phyloP scores from a whole-genome alignment of 2,888 invertebrate species.

The Dryococelus australis region DNA sequence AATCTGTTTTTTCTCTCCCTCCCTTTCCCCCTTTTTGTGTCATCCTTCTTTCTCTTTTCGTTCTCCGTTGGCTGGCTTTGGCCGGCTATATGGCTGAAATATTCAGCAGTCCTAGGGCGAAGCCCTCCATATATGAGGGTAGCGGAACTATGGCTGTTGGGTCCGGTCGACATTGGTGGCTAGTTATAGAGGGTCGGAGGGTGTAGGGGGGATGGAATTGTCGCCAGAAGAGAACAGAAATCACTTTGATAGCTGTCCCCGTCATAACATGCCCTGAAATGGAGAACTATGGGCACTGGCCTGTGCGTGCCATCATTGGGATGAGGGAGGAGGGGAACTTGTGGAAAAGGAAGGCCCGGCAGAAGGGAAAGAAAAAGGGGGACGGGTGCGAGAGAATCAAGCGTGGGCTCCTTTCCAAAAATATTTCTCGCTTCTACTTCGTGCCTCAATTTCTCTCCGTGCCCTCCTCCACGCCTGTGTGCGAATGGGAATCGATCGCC shows the following conservation, averaged over 20 bases:
- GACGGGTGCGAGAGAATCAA: constrained; percentile 25
- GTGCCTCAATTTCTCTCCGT: constrained; percentile 13
- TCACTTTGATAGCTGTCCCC: constrained; percentile 42
- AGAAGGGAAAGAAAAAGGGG: background rate
- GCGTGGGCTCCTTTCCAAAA: constrained; percentile 41
- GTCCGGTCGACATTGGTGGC: constrained; percentile 22
- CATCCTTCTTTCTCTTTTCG: background rate
- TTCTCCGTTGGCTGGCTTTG: background rate
- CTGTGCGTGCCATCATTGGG: background rate
- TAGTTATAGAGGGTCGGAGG: constrained; percentile 19
- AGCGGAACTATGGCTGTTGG: background rate
- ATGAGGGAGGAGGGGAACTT: background rate
- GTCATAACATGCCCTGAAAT: constrained; percentile 40
- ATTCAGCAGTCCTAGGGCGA: constrained; percentile 16
- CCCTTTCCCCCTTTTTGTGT: background rate
- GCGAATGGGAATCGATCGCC: background rate
- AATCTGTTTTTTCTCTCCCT: background rate
- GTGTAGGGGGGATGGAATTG: background rate
- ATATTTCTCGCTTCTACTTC: constrained; percentile 26
- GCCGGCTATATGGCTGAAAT: constrained; percentile 16
- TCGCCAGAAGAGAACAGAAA: constrained; percentile 37
- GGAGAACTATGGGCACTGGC: constrained; percentile 23
- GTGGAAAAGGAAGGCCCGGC: constrained; percentile 6
- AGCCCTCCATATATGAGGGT: background rate
- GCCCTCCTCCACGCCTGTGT: background rate